Evolutionary conservation across 2,797 vertebrate species (phyloP), one percentile per base, ranked within the genome.

Genomic region (Acanthurus leucopareius): DNA sequence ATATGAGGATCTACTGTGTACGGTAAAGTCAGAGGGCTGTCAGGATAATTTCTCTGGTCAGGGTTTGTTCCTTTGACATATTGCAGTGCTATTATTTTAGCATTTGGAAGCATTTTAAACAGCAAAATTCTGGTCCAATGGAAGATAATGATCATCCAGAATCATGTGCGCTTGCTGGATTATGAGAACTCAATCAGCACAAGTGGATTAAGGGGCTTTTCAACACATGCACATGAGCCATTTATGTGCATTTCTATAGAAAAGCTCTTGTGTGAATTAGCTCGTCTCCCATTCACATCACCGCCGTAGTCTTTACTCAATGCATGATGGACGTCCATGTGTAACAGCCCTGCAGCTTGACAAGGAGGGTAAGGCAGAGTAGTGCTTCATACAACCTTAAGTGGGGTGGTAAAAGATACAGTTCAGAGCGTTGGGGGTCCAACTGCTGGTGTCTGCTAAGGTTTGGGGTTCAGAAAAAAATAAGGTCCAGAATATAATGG

Each of bases 271-370:
- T 62, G 67, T 45, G 57, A 59, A 25, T 15, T 35, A 40, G 58
- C 35, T 77, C 28, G 38, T 60, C 38, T 73, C 60, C 38, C 28
- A 25, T 69, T 44, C 47, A 48, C 25, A 49, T 72, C 42, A 76
- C 61, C 79, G 69, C 78, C 93, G 90, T 86, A 91, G 87, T 82
- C 87, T 73, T 82, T 75, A 89, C 38, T 25, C 25, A 25, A 25
- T 25, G 25, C 25, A 25, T 25, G 25, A 25, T 73, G 90, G 94
- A 92, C 91, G 94, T 94, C 91, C 91, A 80, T 82, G 47, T 67
- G 90, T 59, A 88, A 73, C 60, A 89, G 88, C 92, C 90, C 90
- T 86, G 90, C 72, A 91, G 93, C 92, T 83, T 73, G 83, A 92
- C 80, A 58, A 69, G 56, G 68, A 63, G 72, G 66, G 66, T 92